phyloP scores from a whole-genome alignment of 2,797 vertebrate species.

The Graptemys geographica region DNA sequence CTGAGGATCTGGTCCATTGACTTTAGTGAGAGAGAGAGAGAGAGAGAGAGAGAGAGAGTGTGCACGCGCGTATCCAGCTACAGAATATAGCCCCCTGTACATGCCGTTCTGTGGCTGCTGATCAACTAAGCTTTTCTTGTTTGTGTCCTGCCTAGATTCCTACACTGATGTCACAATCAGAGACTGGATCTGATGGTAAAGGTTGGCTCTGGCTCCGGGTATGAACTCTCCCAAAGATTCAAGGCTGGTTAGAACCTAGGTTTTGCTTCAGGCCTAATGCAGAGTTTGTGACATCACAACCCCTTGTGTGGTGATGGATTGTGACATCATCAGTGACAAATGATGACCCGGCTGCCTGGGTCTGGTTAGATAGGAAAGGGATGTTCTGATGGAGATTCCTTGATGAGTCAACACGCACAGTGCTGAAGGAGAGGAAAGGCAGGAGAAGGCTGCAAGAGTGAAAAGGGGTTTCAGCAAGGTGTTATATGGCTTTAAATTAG shows the following conservation, averaged over 20 bases:
- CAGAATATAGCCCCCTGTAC: not conserved
- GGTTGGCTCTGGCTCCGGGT: not conserved
- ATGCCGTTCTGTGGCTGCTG: not conserved
- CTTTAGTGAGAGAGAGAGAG: no score
- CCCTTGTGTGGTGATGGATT: not conserved
- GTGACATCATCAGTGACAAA: not conserved
- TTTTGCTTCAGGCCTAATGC: not conserved
- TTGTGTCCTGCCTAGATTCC: not conserved
- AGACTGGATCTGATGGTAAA: not conserved
- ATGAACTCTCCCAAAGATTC: not conserved
- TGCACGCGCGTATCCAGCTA: not conserved
- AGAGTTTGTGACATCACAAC: not conserved
- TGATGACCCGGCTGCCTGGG: not conserved
- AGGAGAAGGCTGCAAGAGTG: not conserved
- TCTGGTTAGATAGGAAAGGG: not conserved
- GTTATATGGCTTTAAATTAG: not conserved
- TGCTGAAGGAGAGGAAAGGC: not conserved
- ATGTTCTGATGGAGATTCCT: not conserved
- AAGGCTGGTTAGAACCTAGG: rapidly evolving
- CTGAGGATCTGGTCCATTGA: not conserved
- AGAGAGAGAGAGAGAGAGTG: no score
- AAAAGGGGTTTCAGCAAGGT: not conserved
- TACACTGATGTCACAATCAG: not conserved
- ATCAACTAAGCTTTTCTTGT: not conserved
- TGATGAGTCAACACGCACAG: not conserved